These are phyloP conservation scores for Elaphurus davidianus DNA, from an alignment of 2,113 vertebrate genomes.

Conservation along the genomic window DNA sequence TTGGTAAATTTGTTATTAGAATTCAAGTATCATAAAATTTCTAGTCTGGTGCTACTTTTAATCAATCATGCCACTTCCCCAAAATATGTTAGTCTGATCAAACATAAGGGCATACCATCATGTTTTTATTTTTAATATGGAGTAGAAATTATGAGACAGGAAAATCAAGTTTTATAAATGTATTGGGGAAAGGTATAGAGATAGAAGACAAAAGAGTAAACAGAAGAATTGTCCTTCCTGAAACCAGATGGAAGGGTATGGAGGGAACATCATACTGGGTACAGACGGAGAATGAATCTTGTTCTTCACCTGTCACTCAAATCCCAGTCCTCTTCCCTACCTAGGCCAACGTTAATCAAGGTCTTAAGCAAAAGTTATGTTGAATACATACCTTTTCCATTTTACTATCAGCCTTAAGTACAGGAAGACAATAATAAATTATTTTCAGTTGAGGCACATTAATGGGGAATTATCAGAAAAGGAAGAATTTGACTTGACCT, in stretches of 20 bases:
- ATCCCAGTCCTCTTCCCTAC: not conserved
- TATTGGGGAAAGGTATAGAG: not conserved
- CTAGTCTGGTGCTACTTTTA: not conserved
- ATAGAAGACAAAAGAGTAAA: not conserved
- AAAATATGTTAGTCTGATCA: not conserved
- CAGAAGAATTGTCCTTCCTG: not conserved
- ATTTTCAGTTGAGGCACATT: not conserved
- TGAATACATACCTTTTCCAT: not conserved
- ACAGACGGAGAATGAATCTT: not conserved
- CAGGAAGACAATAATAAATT: not conserved
- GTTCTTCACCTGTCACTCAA: not conserved
- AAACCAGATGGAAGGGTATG: not conserved
- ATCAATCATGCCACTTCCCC: not conserved
- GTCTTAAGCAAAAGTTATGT: not conserved
- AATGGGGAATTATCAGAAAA: not conserved
- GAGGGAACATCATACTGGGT: not conserved
- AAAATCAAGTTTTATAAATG: not conserved
- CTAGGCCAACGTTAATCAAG: not conserved
- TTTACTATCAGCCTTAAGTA: not conserved
- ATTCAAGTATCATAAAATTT: not conserved
- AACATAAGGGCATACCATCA: not conserved
- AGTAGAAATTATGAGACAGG: not conserved
- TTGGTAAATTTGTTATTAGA: not conserved
- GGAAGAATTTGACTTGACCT: not conserved
- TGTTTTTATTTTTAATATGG: not conserved